Conservation (phyloP, 2,113 vertebrate species). For the Chrysemys picta region DNA sequence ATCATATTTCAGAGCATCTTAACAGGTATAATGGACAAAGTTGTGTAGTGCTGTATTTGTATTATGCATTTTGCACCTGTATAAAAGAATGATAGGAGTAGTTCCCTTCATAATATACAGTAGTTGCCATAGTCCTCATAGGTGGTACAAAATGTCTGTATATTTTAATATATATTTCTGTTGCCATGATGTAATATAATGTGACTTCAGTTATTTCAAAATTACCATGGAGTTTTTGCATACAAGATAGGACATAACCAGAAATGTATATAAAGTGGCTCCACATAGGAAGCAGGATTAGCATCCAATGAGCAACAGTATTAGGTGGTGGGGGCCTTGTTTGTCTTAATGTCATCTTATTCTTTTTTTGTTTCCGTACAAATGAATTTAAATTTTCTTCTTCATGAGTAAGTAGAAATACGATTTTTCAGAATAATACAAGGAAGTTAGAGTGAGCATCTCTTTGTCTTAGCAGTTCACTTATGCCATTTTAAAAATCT, state of each 20-base stretch:
- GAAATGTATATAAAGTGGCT: not conserved
- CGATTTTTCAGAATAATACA: not conserved
- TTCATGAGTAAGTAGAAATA: accelerated
- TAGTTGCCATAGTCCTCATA: accelerated
- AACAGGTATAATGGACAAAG: not conserved
- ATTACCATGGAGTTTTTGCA: not conserved
- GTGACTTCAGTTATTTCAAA: not conserved
- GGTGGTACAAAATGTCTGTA: not conserved
- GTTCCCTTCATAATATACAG: accelerated
- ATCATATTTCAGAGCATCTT: not conserved
- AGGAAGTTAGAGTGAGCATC: not conserved
- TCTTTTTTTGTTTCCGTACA: not conserved
- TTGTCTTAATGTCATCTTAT: not conserved
- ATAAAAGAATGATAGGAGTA: not conserved
- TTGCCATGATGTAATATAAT: not conserved
- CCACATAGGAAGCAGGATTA: not conserved
- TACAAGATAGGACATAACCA: not conserved
- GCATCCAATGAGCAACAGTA: not conserved
- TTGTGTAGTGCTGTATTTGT: not conserved
- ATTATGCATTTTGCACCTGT: not conserved
- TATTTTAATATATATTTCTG: not conserved
- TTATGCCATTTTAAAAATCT: not conserved
- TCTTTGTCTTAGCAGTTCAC: not conserved
- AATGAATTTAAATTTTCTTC: not conserved
- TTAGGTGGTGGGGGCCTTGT: not conserved